Evolutionary conservation across 2,797 vertebrate species (phyloP), one percentile per base, ranked within the genome.

Genomic region (Loris lydekkerianus): DNA sequence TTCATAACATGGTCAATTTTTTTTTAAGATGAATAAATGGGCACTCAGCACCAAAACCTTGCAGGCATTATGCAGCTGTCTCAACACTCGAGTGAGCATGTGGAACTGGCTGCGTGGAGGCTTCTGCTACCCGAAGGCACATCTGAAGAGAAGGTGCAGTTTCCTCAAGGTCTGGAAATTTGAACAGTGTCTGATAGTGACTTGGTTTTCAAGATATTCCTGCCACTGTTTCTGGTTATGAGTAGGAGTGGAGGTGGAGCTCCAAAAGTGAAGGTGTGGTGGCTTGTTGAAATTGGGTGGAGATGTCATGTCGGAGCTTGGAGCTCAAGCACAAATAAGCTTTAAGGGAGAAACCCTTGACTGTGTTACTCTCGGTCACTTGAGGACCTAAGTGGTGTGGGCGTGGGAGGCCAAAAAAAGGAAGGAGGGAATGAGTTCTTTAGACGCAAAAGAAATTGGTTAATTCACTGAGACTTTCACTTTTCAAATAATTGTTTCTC

Each of bases 181-280:
- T 86, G 94, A 98, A 90, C 53, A 96, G 93, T n/a, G 80, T 98
- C 96, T 98, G 97, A 75, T 92, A 97, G 94, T 96, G 86, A 90
- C 61, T 69, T 97, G 83, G 25, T 98, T 97, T 94, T 93, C 46
- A 94, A 97, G 95, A 98, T 97, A 97, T 95, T 96, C 88, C 60
- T 72, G 56, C 94, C 83, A 72, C 88, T 91, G 84, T 91, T 96
- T 93, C 60, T 96, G 84, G 86, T 95, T 96, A 83, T 56, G 73
- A 95, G 82, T 60, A 77, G 17, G 86, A 43, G 23, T 86, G 31
- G 43, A 46, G 37, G 56, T 34, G 11, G 65, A 49, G 23, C n/a
- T 85, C 65, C 34, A 37, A 40, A 95, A 63, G 18, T 23, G 1
- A 89, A 18, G 70, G 70, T 75, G 83, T 93, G 93, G 78, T 93